Evolutionary conservation across 2,797 vertebrate species (phyloP), one percentile per base, ranked within the genome.

Genomic region (Mastacembelus armatus): DNA sequence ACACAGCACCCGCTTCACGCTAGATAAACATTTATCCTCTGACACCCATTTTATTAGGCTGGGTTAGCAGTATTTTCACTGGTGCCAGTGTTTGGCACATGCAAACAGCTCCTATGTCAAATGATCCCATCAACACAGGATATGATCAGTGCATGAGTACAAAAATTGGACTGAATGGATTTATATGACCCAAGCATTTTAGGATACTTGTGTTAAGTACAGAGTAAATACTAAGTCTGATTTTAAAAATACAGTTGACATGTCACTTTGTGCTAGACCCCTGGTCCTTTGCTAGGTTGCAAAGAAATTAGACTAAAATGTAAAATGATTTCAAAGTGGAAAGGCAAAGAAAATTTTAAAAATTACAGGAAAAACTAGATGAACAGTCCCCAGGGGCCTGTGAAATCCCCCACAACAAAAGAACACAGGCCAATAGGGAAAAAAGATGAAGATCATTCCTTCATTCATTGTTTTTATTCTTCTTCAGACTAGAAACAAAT

Each of bases 121-220:
- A 22, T 50, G 7, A 54, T 66, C 71, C 30, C 58, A 63, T 62
- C 40, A 70, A 27, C 27, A 26, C 33, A 33, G 29, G 26, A 3
- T n/a, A 10, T n/a, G 40, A 59, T 42, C 33, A 24, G 43, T 10
- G 10, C 21, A 19, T 19, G 7, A n/a, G 26, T 38, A 11, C 35
- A 45, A n/a, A 3, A 18, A 18, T 12, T 6, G n/a, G n/a, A n/a
- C n/a, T n/a, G n/a, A n/a, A 16, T 24, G 16, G 15, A 12, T 14
- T 47, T 22, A 19, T 42, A 12, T 35, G 5, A 6, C 14, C 12
- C 3, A 16, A 11, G 39, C 18, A 36, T 55, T 52, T 2, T 35
- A 2, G 21, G 5, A 42, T 4, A 21, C 39, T 57, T 30, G 45
- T 22, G 35, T 42, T 5, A 33, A 58, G 15, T 24, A 3, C 18